phyloP scores from a whole-genome alignment of 2,113 vertebrate genomes.

The Percina caprodes region DNA sequence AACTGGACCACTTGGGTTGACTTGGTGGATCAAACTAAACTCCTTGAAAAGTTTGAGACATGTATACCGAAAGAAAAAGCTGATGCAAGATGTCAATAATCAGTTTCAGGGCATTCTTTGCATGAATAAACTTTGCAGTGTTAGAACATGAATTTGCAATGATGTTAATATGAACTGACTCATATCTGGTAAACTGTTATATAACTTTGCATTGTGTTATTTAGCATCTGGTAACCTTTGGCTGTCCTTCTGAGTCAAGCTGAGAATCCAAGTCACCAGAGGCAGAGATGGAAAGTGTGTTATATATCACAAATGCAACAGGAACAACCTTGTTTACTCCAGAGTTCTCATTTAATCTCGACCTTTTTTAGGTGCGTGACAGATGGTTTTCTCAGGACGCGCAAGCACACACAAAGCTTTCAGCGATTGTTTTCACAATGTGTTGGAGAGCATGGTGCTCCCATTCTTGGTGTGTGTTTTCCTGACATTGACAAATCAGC shows the following conservation, averaged over 20 bases:
- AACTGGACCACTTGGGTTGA: background rate
- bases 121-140: background rate
- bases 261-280: conserved; percentile 66
- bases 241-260: conserved; percentile 58
- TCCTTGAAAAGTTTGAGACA: background rate
- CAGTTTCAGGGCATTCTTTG: background rate
- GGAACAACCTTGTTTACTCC: conserved; percentile 65
- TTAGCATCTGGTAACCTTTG: conserved; percentile 78
- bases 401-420: conserved; percentile 2
- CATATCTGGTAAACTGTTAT: conserved; percentile 56
- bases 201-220: conserved; percentile 63
- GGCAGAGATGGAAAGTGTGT: conserved; percentile 67
- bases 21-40: background rate
- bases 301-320: conserved; percentile 61
- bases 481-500: conserved; percentile 58
- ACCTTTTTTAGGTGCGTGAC: conserved; percentile 38
- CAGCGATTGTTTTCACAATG: conserved; percentile 43
- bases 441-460: conserved; percentile 45
- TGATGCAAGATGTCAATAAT: conserved; percentile 12
- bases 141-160: conserved; percentile 10
- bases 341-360: conserved; percentile 19
- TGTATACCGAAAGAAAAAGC: background rate
- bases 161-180: conserved; percentile 40
- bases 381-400: conserved; percentile 57
- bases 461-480: conserved; percentile 27